Evolutionary conservation across 1,140 invertebrate species (phyloP), one percentile per base, ranked within the genome.

Genomic region (Lasioglossum albipes): DNA sequence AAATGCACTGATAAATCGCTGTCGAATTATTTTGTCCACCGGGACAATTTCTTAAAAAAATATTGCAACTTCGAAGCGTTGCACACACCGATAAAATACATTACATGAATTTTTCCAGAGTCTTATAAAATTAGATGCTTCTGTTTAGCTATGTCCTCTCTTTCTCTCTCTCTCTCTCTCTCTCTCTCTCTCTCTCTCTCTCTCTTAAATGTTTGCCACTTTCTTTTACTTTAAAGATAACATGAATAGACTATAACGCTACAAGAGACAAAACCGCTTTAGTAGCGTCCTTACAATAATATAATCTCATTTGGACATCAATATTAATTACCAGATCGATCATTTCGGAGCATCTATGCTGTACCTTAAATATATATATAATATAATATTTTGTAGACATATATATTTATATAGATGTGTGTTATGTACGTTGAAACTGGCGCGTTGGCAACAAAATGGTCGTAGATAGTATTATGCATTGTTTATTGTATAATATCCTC

Each of bases 241-340:
- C 78, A 75, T 52, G 41, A 42, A 80, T 80, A 80, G 42, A 80
- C 78, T 75, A 75, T 80, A 75, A 75, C 42, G 65, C 54, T 67
- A 67, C 52, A 67, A 57, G 36, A 65, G 71, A 79, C 27, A 57
- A 74, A 79, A 67, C 16, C 52, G 52, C 18, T 64, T 68, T 61
- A 22, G 31, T 69, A 52, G 64, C 57, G 42, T 75, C 27, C 22
- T 80, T 80, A 75, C 65, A 68, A 80, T 75, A 75, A 75, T 75
- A 80, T 75, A 80, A 80, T 80, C 79, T 75, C 79, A 69, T 80
- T 80, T 75, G 52, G 42, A 75, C 57, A 62, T 80, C 45, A 75
- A 80, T 75, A 69, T 80, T 74, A 80, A 75, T 75, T 42, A 62
- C 68, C 54, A 62, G 65, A 80, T 80, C n/a, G 59, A 80, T 75